These are phyloP conservation scores for Cephus cinctus DNA, from an alignment of 1,140 invertebrate species.

Conservation along the genomic window DNA sequence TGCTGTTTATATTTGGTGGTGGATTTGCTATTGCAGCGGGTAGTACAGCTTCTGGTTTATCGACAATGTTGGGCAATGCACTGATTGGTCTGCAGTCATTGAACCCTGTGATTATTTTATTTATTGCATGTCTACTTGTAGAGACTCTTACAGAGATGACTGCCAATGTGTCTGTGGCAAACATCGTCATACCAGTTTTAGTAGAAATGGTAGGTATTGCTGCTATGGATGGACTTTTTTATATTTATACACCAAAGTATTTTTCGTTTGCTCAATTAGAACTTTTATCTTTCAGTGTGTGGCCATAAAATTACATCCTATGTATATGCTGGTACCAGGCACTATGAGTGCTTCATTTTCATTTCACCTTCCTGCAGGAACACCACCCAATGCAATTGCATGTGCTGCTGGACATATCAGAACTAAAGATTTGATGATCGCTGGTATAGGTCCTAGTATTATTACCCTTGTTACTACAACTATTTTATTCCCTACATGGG, in stretches of 20 bases:
- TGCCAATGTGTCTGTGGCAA: slow-evolving; percentile 67
- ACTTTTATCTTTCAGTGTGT: slow-evolving; percentile 57
- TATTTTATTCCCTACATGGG: slow-evolving; percentile 69
- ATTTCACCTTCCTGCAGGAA: slow-evolving; percentile 76
- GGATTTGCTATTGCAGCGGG: slow-evolving; percentile 88
- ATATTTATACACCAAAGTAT: slow-evolving; percentile 4
- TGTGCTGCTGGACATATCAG: slow-evolving; percentile 77
- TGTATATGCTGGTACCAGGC: slow-evolving; percentile 71
- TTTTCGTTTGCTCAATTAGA: too few species aligned
- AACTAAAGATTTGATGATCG: slow-evolving; percentile 75
- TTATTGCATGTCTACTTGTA: slow-evolving; percentile 53
- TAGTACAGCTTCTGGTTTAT: slow-evolving; percentile 75
- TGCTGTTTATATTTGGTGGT: slow-evolving; percentile 75
- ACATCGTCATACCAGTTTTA: slow-evolving; percentile 65
- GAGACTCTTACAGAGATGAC: slow-evolving; percentile 64
- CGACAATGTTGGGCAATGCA: slow-evolving; percentile 68
- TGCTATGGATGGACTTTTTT: neutral
- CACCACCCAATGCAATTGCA: slow-evolving; percentile 93
- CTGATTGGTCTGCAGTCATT: slow-evolving; percentile 50
- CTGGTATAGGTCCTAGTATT: slow-evolving; percentile 77
- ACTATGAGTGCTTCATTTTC: slow-evolving; percentile 64
- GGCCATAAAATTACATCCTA: slow-evolving; percentile 61
- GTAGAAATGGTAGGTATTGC: slow-evolving; percentile 60
- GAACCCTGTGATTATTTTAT: slow-evolving; percentile 39
- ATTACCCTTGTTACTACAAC: slow-evolving; percentile 70